phyloP scores from a whole-genome alignment of 2,113 vertebrate species.

The Carassius carassius region DNA sequence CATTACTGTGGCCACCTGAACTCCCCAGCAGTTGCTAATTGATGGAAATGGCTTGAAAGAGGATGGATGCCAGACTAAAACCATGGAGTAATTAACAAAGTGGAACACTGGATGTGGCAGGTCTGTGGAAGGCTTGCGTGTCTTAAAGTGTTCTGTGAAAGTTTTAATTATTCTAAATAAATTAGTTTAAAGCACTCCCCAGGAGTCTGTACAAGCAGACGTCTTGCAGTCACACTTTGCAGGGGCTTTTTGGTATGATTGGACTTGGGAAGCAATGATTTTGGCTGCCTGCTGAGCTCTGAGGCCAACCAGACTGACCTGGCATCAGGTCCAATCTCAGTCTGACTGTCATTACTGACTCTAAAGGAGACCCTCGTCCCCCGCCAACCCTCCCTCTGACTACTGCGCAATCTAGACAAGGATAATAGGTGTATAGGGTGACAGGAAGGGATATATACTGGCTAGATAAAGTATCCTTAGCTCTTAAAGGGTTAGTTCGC shows the following conservation, averaged over 20 bases:
- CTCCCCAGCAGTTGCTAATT: slow-evolving; percentile 31
- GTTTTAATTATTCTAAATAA: slow-evolving; percentile 29
- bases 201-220: background rate
- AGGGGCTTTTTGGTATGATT: slow-evolving; percentile 28
- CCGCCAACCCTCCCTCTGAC: background rate
- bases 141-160: slow-evolving; percentile 21
- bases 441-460: slow-evolving; percentile 16
- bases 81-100: slow-evolving; percentile 21
- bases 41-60: slow-evolving; percentile 21
- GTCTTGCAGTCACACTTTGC: background rate
- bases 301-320: slow-evolving; percentile 35
- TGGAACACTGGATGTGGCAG: slow-evolving; percentile 1
- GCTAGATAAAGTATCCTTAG: background rate
- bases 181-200: slow-evolving; percentile 9
- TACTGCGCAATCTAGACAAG: background rate
- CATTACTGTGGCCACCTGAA: slow-evolving; percentile 17
- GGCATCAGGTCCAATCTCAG: slow-evolving; percentile 37
- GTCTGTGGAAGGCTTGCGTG: background rate
- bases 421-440: slow-evolving; percentile 10
- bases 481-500: too few species aligned
- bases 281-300: slow-evolving; percentile 28
- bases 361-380: slow-evolving; percentile 9
- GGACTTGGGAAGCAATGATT: background rate
- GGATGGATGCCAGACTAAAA: slow-evolving; percentile 14
- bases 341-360: slow-evolving; percentile 43